These are phyloP conservation scores for Acipenser ruthenus DNA, from an alignment of 2,797 vertebrate genomes.

Conservation along the genomic window DNA sequence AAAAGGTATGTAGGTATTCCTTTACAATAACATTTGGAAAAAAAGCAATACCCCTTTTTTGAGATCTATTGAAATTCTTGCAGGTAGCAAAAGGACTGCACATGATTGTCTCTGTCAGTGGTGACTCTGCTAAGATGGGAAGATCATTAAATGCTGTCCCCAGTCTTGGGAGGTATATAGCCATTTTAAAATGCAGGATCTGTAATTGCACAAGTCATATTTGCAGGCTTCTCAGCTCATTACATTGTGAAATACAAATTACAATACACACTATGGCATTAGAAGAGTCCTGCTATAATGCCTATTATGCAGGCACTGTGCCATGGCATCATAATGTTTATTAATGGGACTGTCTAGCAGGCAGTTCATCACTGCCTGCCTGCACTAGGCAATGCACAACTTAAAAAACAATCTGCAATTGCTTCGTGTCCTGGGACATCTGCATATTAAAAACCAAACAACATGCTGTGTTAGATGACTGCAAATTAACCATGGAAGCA, in stretches of 20 bases:
- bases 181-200: slow-evolving; percentile 60
- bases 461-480: no score
- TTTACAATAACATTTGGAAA: no score
- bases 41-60: no score
- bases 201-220: slow-evolving; percentile 68
- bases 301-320: slow-evolving; percentile 40
- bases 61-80: no score
- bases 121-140: no score
- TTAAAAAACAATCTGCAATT: neutral
- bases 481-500: no score
- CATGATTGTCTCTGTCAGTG: no score
- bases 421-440: no score
- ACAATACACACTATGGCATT: slow-evolving; percentile 49
- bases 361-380: neutral
- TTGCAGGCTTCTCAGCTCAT: slow-evolving; percentile 58
- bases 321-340: slow-evolving; percentile 46
- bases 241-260: slow-evolving; percentile 48
- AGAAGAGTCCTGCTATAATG: slow-evolving; percentile 48
- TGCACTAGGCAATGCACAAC: neutral
- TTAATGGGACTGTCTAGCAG: slow-evolving; percentile 63
- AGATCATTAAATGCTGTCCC: no score
- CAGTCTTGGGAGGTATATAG: slow-evolving; percentile 36
- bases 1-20: no score
- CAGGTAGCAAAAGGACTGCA: no score
- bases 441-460: no score